Conservation (phyloP, 2,113 vertebrate species). For the Cryptomyrus ogoouensis region DNA sequence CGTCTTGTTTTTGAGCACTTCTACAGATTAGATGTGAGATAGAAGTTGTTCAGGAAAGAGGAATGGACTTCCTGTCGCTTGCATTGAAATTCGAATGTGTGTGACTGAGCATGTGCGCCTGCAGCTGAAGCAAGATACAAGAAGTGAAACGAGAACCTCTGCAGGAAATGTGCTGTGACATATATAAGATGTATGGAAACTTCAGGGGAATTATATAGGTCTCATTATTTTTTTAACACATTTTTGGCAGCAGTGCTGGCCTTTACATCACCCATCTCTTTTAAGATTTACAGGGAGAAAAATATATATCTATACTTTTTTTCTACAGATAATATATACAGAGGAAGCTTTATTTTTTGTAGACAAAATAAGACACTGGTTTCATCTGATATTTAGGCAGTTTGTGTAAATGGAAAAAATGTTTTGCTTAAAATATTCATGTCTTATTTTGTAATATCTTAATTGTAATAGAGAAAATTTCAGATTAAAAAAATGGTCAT, state of each 20-base stretch:
- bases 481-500: background rate
- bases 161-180: background rate
- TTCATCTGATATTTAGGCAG: slow-evolving; percentile 14
- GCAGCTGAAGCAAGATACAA: background rate
- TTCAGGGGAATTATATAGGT: background rate
- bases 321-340: slow-evolving; percentile 29
- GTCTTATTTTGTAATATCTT: slow-evolving; percentile 25
- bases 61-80: background rate
- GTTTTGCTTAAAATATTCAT: slow-evolving; percentile 23
- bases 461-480: background rate
- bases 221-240: background rate
- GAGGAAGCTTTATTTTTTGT: slow-evolving; percentile 8
- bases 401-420: slow-evolving; percentile 27
- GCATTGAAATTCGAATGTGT: background rate
- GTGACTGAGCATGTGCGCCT: background rate
- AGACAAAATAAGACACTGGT: slow-evolving; percentile 14
- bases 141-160: slow-evolving; percentile 1
- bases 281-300: background rate
- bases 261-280: background rate
- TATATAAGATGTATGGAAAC: background rate
- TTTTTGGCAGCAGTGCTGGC: slow-evolving; percentile 19
- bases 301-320: background rate
- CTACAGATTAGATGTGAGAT: background rate
- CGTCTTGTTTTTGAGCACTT: background rate
- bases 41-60: background rate